Conservation (phyloP, 2,797 vertebrate species). For the Psittacula derbiana region DNA sequence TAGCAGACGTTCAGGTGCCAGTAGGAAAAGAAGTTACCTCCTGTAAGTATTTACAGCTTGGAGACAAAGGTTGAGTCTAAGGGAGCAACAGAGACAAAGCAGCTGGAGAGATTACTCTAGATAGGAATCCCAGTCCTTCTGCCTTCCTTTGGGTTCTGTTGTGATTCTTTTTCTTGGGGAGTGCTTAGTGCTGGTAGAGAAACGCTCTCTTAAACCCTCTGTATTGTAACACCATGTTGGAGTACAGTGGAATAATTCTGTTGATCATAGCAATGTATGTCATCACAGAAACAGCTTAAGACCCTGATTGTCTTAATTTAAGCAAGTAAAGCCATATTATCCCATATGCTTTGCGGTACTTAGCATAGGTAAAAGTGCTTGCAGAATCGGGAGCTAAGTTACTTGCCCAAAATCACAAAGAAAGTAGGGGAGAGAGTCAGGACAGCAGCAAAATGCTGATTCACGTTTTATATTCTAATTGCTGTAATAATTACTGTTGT, state of each 20-base stretch:
- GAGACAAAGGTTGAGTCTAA: background rate
- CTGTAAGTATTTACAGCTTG: background rate
- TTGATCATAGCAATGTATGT: background rate
- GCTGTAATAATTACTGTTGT: slow-evolving; percentile 9
- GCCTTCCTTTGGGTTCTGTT: background rate
- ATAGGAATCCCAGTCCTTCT: background rate
- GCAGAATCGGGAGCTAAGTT: background rate
- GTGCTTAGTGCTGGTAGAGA: background rate
- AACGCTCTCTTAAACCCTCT: background rate
- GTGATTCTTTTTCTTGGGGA: background rate
- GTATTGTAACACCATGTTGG: accelerated
- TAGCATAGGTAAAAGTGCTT: background rate
- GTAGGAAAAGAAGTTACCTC: background rate
- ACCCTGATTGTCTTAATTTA: background rate
- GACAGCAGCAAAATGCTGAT: slow-evolving; percentile 22
- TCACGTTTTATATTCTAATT: slow-evolving; percentile 16
- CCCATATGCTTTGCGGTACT: background rate
- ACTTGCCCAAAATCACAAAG: background rate
- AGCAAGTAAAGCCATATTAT: background rate
- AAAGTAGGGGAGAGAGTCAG: background rate
- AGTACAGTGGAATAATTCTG: background rate
- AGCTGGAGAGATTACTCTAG: background rate
- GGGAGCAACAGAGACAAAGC: background rate
- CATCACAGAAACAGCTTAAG: background rate
- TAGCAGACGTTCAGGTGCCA: background rate